Evolutionary conservation across 2,888 invertebrate species (phyloP), one percentile per base, ranked within the genome.

Genomic region (Argyra leucocephala): DNA sequence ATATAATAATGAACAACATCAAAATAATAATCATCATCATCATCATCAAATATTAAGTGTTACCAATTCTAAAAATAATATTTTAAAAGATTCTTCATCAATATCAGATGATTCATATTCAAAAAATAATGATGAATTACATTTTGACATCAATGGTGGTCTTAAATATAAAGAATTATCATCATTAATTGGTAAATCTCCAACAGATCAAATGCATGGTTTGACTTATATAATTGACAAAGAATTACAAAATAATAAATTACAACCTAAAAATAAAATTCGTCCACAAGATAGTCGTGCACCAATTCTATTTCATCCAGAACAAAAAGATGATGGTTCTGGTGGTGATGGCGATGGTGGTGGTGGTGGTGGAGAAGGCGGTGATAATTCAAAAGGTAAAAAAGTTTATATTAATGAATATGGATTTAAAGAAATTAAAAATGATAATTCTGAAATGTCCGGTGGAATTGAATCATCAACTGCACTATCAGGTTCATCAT

Each of bases 201-300:
- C 83, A 0, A 76, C 76, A 9, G 78, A 80, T 65, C 83, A 84
- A 73, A 76, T 84, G 22, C 77, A 82, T 69, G 83, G 83, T 1
- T 73, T 84, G 1, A 80, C 82, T 60, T 79, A 81, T 66, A 71
- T 84, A 5, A 70, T 83, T 60, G 76, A 77, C 63, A 77, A 78
- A 63, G 77, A 77, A 66, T 76, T 76, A 76, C 76, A 75, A 69
- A 69, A 72, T 18, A 73, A 75, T 64, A 66, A 75, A 58, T 69
- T 72, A 15, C 73, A 75, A 64, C 65, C 75, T 57, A 73, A 74
- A 22, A 37, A 68, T 31, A 67, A 70, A 57, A 72, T 71, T 1
- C 71, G 73, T 1, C 76, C 78, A 0, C 75, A 77, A 68, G 75
- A 77, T 36, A 78, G 70, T 65, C 78, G 76, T 0, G 73, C 79